Conservation (phyloP, 2,888 invertebrate genomes). For the Temnothorax unifasciatus region DNA sequence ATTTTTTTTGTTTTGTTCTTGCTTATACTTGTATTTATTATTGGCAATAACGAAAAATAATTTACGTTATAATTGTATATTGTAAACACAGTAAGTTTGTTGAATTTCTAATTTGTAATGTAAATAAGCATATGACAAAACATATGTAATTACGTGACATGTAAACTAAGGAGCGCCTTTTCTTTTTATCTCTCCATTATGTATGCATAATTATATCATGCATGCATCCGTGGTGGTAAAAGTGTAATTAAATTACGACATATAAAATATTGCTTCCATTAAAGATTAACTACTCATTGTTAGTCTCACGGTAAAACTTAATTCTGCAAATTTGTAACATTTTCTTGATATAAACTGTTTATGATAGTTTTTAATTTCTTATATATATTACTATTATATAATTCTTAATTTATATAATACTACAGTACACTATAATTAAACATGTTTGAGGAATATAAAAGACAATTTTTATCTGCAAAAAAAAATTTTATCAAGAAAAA, state of each 20-base stretch:
- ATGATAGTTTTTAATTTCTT: not conserved
- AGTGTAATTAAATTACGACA: slow-evolving; percentile 34
- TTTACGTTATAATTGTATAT: slow-evolving; percentile 3
- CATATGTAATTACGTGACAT: not conserved
- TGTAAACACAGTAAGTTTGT: not conserved
- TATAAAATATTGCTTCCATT: slow-evolving; percentile 32
- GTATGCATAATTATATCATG: slow-evolving; percentile 12
- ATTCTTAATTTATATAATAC: not conserved
- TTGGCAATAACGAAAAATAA: not conserved
- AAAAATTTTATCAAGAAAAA: not conserved
- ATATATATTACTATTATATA: not conserved
- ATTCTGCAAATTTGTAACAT: not conserved
- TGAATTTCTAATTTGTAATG: slow-evolving; percentile 2
- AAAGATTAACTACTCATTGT: slow-evolving; percentile 20
- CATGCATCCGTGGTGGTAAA: slow-evolving; percentile 2
- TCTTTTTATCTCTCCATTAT: slow-evolving; percentile 19
- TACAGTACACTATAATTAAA: not conserved
- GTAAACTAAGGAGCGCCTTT: slow-evolving; percentile 15
- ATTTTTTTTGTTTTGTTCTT: not conserved
- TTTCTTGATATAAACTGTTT: not conserved
- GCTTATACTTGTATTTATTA: not conserved
- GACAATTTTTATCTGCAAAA: not conserved
- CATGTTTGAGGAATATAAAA: not conserved
- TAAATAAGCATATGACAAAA: not conserved
- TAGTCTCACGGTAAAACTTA: not conserved